Evolutionary conservation across 2,888 invertebrate genomes (phyloP), one percentile per base, ranked within the genome.

Genomic region (Zootermopsis nevadensis): DNA sequence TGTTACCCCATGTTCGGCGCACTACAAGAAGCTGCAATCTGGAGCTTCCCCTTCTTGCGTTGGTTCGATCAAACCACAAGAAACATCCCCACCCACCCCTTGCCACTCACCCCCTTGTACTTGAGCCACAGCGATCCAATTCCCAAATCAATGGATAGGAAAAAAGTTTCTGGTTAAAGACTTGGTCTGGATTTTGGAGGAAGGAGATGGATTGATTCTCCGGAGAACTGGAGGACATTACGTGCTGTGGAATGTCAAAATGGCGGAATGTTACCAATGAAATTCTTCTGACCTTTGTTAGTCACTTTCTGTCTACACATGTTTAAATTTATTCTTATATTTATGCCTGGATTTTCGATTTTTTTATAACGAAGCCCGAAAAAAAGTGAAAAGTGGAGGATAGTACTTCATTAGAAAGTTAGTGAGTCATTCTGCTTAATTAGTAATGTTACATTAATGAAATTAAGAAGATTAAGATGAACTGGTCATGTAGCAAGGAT

Each of bases 141-240:
- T 80, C 80, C 80, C 66, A 67, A 80, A 80, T 80, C 80, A 80
- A 80, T 80, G 80, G 80, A 22, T 38, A 66, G 80, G 77, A 80
- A 80, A 67, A 80, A 80, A 80, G 66, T 80, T 80, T 38, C 67
- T 80, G 42, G 67, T 69, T 80, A 80, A 35, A 69, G 67, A 80
- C 30, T 80, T 55, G 30, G 33, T 77, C 33, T 69, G 22, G 69
- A 33, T 69, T 69, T 33, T 69, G 77, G 77, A 55, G 38, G 24
- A 77, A 55, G 77, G 77, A 77, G 31, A 53, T 31, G 31, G 55
- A 55, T 53, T 27, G 7, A 30, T 77, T 55, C 77, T 77, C 27
- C n/a, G 42, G 77, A 19, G 2, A 53, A 12, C 30, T 30, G 42
- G 7, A 4, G 1, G 6, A 60, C 12, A 60, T 60, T 27, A 60